A percentile compares a stretch with the other conserved stretches of the same genome.
Conservation (phyloP, 1,140 invertebrate species). For the Habropoda laboriosa region DNA sequence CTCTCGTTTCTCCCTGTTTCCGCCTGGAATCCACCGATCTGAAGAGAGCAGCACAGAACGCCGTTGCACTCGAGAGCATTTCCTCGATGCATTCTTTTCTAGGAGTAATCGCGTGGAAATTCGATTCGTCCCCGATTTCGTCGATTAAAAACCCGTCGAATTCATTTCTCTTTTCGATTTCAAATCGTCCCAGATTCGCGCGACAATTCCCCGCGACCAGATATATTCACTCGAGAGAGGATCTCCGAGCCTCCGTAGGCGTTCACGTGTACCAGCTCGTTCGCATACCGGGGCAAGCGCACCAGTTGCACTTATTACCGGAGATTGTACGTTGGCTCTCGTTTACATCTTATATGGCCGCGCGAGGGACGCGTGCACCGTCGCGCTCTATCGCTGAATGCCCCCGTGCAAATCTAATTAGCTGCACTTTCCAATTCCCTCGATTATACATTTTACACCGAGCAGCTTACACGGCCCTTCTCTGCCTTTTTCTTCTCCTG, state of each 20-base stretch:
- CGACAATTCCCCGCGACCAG: not conserved
- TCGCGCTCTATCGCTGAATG: slow-evolving; percentile 4
- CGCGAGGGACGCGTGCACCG: not conserved
- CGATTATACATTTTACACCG: slow-evolving; percentile 36
- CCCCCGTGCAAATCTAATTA: slow-evolving; percentile 56
- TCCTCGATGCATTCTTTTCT: too few species aligned
- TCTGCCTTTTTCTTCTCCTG: too few species aligned
- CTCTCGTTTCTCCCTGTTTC: not conserved
- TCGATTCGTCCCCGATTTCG: too few species aligned
- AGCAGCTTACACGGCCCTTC: too few species aligned
- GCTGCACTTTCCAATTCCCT: slow-evolving; percentile 58
- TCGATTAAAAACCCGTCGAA: too few species aligned
- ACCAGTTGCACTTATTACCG: slow-evolving; percentile 64
- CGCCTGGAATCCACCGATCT: not conserved
- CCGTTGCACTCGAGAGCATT: not conserved
- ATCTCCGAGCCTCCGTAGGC: slow-evolving; percentile 15
- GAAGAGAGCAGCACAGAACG: too few species aligned
- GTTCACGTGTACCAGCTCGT: slow-evolving; percentile 32
- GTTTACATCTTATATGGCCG: slow-evolving; percentile 55
- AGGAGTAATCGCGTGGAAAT: too few species aligned
- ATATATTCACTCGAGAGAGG: not conserved
- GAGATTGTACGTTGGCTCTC: slow-evolving; percentile 65
- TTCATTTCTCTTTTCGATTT: too few species aligned
- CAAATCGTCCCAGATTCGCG: not conserved
- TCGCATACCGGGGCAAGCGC: slow-evolving; percentile 54